A percentile compares a stretch with the other conserved stretches of the same genome.
Evolutionary conservation across 2,113 vertebrate species (phyloP).

Genomic region (Passer domesticus): DNA sequence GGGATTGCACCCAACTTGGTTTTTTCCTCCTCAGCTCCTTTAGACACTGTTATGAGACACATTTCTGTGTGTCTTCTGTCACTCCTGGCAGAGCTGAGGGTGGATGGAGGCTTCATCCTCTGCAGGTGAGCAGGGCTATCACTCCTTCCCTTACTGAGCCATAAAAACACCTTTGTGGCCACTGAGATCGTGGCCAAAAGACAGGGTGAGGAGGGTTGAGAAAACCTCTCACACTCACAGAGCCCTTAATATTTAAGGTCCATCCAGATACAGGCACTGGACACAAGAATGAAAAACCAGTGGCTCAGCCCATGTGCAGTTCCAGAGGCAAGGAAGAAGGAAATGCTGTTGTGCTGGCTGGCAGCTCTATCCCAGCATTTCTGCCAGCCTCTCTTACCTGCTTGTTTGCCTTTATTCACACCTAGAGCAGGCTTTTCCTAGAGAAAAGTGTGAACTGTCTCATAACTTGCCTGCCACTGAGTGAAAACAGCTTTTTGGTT

Average conservation of each 20-base stretch:
- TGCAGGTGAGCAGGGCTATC: background rate
- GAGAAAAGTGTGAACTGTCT: background rate
- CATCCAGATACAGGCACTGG: no score
- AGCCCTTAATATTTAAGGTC: background rate
- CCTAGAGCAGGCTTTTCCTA: background rate
- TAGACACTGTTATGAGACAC: background rate
- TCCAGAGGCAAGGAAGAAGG: background rate
- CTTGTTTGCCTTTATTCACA: background rate
- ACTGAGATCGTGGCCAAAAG: fast-evolving
- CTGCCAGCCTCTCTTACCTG: background rate
- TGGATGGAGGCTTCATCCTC: background rate
- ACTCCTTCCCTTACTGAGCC: background rate
- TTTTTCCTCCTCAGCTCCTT: background rate
- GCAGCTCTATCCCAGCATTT: background rate
- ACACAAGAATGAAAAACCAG: background rate
- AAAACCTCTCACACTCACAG: background rate
- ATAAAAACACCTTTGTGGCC: background rate
- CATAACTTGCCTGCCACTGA: background rate
- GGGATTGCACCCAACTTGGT: background rate
- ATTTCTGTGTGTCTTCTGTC: background rate
- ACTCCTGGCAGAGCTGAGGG: background rate
- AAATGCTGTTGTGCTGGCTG: background rate
- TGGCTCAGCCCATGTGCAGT: background rate
- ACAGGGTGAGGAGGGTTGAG: background rate
- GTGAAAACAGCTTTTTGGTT: background rate